These are phyloP conservation scores for Siniperca obscura DNA, from an alignment of 2,797 vertebrate genomes.

Conservation along the genomic window DNA sequence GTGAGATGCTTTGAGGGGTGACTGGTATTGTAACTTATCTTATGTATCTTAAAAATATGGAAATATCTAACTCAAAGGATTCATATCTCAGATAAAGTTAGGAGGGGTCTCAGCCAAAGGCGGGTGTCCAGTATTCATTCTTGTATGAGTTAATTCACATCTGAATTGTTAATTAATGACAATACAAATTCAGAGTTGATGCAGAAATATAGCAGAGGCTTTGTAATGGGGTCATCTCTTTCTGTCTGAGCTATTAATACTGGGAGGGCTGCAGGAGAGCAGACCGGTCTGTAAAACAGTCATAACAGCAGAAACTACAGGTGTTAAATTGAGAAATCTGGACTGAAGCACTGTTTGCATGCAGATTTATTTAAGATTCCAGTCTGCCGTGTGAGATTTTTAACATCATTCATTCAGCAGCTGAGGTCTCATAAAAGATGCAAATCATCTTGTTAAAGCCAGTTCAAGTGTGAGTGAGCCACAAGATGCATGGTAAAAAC, in stretches of 20 bases:
- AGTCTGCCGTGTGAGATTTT: conserved; percentile 36
- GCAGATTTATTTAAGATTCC: conserved; percentile 42
- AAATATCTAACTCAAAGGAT: conserved; percentile 37
- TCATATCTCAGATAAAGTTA: conserved; percentile 17
- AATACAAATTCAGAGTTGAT: conserved; percentile 30
- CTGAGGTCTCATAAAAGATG: conserved; percentile 69
- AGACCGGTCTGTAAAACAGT: conserved; percentile 16
- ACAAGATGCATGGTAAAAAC: conserved; percentile 34
- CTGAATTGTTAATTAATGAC: conserved; percentile 41
- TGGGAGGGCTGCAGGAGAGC: conserved; percentile 6
- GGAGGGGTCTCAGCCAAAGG: conserved; percentile 19
- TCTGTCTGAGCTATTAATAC: conserved; percentile 15
- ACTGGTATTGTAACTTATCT: conserved; percentile 6
- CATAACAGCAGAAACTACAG: conserved; percentile 34
- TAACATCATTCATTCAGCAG: conserved; percentile 60
- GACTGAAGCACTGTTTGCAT: conserved; percentile 37
- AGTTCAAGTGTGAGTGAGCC: conserved; percentile 51
- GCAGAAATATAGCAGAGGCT: conserved; percentile 26
- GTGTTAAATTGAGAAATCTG: conserved; percentile 37
- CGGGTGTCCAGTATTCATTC: conserved; percentile 16
- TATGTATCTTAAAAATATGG: conserved; percentile 27
- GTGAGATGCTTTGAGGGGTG: conserved; percentile 14
- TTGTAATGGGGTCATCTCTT: conserved; percentile 20
- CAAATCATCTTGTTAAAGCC: conserved; percentile 60
- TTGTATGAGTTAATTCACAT: conserved; percentile 30